phyloP scores from a whole-genome alignment of 1,140 invertebrate genomes.

The Neodiprion virginianus region DNA sequence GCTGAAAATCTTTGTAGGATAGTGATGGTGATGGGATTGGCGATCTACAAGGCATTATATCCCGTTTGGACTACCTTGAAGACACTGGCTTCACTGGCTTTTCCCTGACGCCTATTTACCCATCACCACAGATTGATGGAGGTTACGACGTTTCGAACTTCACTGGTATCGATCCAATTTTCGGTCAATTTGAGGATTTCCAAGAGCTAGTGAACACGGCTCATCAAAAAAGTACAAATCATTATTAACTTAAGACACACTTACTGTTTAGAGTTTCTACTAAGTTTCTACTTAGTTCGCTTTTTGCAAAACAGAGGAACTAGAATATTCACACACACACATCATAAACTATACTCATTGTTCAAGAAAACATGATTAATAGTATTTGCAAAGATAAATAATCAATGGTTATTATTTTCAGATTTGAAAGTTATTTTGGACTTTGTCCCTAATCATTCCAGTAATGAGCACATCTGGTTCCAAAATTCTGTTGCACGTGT shows the following conservation, averaged over 20 bases:
- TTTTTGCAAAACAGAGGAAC: neutral
- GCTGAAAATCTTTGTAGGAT: slow-evolving; percentile 64
- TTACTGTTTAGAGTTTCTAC: too few relatives aligned
- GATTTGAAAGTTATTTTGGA: slow-evolving; percentile 68
- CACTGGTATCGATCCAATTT: slow-evolving; percentile 70
- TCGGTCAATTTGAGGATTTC: slow-evolving; percentile 78
- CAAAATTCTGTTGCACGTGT: slow-evolving; percentile 64
- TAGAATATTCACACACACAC: neutral
- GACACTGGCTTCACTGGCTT: slow-evolving; percentile 50
- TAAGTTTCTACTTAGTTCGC: neutral
- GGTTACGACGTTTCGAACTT: slow-evolving; percentile 82
- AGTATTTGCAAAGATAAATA: too few relatives aligned
- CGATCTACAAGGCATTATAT: slow-evolving; percentile 62
- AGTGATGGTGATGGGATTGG: slow-evolving; percentile 74
- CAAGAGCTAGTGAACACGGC: slow-evolving; percentile 64
- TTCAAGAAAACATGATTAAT: too few relatives aligned
- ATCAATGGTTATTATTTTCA: slow-evolving; percentile 32
- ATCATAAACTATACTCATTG: too few relatives aligned
- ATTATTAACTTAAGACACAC: slow-evolving; percentile 62
- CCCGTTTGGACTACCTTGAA: slow-evolving; percentile 28
- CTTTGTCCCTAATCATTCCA: slow-evolving; percentile 75
- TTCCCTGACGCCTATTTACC: slow-evolving; percentile 76
- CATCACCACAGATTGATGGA: slow-evolving; percentile 72
- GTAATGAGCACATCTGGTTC: slow-evolving; percentile 78
- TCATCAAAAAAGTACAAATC: slow-evolving; percentile 48